Evolutionary conservation across 2,888 invertebrate genomes (phyloP).

Genomic region (Fragum fragum): DNA sequence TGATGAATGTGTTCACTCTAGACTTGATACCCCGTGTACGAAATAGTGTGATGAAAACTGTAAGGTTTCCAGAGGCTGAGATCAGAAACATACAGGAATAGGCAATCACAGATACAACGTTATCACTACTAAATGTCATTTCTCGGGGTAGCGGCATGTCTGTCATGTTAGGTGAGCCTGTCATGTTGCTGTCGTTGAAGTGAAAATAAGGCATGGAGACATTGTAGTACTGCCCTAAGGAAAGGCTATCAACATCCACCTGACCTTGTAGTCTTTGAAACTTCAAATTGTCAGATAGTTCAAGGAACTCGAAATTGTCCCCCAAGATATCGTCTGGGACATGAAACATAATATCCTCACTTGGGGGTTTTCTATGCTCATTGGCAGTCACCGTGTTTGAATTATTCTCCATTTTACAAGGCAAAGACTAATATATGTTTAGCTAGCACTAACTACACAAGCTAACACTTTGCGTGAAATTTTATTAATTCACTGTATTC

Average conservation of each 20-base stretch:
- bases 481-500: no score
- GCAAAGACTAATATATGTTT: no score
- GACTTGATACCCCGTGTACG: constrained; percentile 90
- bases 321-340: constrained; percentile 29
- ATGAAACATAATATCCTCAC: background rate
- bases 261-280: background rate
- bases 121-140: constrained; percentile 95
- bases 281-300: background rate
- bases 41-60: constrained; percentile 90
- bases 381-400: background rate
- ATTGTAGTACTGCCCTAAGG: background rate
- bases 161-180: background rate
- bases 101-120: constrained; percentile 93
- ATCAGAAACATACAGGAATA: constrained; percentile 90
- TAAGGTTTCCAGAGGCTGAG: constrained; percentile 95
- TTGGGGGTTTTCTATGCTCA: background rate
- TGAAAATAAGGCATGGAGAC: background rate
- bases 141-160: constrained; percentile 86
- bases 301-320: constrained; percentile 8
- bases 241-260: background rate
- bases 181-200: constrained; percentile 3
- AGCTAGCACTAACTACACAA: no score
- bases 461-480: no score
- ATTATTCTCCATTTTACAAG: background rate
- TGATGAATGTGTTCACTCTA: constrained; percentile 92